Conservation (phyloP, 2,888 invertebrate species). For the Deilephila porcellus region DNA sequence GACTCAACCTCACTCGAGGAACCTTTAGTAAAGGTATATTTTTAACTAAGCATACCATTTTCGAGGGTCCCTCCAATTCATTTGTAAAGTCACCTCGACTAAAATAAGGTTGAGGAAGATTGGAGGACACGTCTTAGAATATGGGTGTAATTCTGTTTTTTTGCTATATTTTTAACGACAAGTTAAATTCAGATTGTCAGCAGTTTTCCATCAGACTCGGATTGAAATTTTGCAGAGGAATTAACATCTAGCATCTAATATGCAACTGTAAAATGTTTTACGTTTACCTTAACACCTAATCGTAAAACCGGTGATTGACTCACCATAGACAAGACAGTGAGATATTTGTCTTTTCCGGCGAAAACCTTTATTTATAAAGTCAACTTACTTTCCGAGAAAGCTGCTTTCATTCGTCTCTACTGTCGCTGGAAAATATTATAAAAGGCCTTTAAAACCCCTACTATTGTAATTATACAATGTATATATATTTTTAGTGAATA, state of each 20-base stretch:
- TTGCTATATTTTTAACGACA: neutral
- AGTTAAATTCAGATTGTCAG: neutral
- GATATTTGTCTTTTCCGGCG: conserved; percentile 16
- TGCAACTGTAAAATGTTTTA: conserved; percentile 28
- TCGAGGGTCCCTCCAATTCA: too few relatives aligned
- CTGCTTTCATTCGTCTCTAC: neutral
- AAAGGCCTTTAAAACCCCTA: too few relatives aligned
- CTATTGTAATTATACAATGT: too few relatives aligned
- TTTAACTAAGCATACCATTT: too few relatives aligned
- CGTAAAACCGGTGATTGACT: conserved; percentile 29
- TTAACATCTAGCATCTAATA: conserved; percentile 29
- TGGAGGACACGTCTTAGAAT: too few relatives aligned
- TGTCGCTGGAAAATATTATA: too few relatives aligned
- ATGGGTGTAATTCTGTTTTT: too few relatives aligned
- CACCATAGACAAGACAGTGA: conserved; percentile 10
- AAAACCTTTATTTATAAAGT: neutral
- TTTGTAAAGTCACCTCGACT: too few relatives aligned
- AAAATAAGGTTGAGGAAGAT: too few relatives aligned
- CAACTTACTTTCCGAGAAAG: neutral
- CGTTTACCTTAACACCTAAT: conserved; percentile 31
- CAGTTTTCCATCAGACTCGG: neutral
- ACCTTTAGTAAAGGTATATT: too few relatives aligned
- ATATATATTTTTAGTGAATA: too few relatives aligned
- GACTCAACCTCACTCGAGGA: too few relatives aligned
- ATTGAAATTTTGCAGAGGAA: conserved; percentile 20